Base-by-base conservation (phyloP, 2,888 invertebrate species). In the Spisula solida region DNA sequence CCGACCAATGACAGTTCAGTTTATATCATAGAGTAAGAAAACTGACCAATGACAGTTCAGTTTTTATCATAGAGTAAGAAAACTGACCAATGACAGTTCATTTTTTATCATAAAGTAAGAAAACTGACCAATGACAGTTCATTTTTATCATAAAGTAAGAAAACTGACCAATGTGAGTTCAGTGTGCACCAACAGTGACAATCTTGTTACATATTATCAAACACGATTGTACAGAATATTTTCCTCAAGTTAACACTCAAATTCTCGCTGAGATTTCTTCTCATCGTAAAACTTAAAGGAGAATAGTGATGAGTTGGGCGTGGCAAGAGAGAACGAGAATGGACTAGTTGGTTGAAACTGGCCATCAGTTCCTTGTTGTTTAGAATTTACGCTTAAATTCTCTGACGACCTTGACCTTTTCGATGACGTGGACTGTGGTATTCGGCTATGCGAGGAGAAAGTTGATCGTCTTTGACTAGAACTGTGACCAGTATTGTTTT, bases 361-460 rank as follows among this genome's bases (percentile, higher is more conserved):
- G 48, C 81, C 82, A n/a, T n/a, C n/a, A 51, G 83, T 87, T n/a
- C 80, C 81, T 31, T 81, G 82, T 81, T 41, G 82, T 78, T 41
- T 47, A 48, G n/a, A 82, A 14, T 80, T 82, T 8, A 55, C n/a
- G 16, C 82, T 92, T 41, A 95, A 91, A 86, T 93, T 94, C 82
- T 95, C 95, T 10, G 95, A 94, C 20, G 95, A 95, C 81, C 93
- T 86, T 47, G 95, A 95, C 89, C 95, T 94, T 78, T 94, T 93
- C 10, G 91, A 90, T 2, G 91, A 78, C 20, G 93, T 41, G 80
- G 93, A 82, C 82, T 85, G 88, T 31, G 85, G 92, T 48, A 89
- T 90, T 56, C 91, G 84, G 82, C 82, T 91, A 80, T 81, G 91
- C 56, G 85, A 90, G n/a, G 86, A 92, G 70, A 79, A 93, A 79